A percentile compares a stretch with the other conserved stretches of the same genome.
phyloP scores from a whole-genome alignment of 2,888 invertebrate species.

The Tribolium freemani region DNA sequence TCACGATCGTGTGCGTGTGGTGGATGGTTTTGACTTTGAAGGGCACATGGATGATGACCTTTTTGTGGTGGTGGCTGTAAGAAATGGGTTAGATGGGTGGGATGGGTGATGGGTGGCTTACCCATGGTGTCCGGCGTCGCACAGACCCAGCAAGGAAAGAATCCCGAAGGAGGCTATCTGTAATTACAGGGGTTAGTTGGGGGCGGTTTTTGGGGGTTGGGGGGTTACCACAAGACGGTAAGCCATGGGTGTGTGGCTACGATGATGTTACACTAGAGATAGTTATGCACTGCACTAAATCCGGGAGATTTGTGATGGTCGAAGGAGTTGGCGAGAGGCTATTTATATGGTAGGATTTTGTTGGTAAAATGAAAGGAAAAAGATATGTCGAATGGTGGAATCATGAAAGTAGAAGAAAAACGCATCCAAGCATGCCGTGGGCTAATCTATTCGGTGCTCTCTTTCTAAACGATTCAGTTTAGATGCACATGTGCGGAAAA shows the following conservation, averaged over 20 bases:
- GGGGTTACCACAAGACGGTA: conserved; percentile 54
- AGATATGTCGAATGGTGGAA: conserved; percentile 53
- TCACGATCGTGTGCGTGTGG: conserved; percentile 83
- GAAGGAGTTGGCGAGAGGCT: conserved; percentile 54
- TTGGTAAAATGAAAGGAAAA: conserved; percentile 57
- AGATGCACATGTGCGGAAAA: not conserved
- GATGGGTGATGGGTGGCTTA: not conserved
- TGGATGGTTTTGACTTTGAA: conserved; percentile 83
- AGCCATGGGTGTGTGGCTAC: conserved; percentile 56
- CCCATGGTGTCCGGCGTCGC: conserved; percentile 66
- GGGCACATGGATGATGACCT: conserved; percentile 85
- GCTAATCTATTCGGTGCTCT: conserved; percentile 41
- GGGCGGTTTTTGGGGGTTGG: conserved; percentile 11
- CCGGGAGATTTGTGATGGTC: conserved; percentile 56
- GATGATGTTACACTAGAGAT: conserved; percentile 48
- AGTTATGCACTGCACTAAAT: conserved; percentile 59
- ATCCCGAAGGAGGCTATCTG: conserved; percentile 63
- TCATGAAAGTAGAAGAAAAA: conserved; percentile 57
- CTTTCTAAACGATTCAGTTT: conserved; percentile 39
- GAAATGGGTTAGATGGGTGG: not conserved
- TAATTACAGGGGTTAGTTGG: conserved; percentile 28
- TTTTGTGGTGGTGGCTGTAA: conserved; percentile 73
- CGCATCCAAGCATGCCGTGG: conserved; percentile 53
- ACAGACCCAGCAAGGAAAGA: conserved; percentile 66
- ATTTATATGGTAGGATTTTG: conserved; percentile 59